These are phyloP conservation scores for Glaucidium brasilianum DNA, from an alignment of 2,113 vertebrate genomes.

Conservation along the genomic window DNA sequence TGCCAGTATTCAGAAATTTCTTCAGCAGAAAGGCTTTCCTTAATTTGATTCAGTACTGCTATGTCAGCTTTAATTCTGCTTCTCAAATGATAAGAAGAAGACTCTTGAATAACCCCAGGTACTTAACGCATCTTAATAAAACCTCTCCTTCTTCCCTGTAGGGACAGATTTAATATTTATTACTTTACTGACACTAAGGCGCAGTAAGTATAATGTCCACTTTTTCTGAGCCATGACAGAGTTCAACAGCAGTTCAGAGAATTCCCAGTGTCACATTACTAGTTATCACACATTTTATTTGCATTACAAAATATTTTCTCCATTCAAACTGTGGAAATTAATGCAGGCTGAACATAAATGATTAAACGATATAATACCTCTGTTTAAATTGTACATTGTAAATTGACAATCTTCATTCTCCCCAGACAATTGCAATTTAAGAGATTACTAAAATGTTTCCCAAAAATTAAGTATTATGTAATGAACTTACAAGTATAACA, in stretches of 20 bases:
- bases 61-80: neutral
- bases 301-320: neutral
- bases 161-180: conserved; percentile 2
- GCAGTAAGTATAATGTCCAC: neutral
- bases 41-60: neutral
- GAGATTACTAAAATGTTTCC: neutral
- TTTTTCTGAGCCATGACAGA: neutral
- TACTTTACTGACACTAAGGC: neutral
- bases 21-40: neutral
- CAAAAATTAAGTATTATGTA: neutral
- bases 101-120: neutral
- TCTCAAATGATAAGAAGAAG: neutral
- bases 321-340: neutral
- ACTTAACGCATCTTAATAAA: neutral
- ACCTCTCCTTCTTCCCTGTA: neutral
- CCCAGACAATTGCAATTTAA: neutral
- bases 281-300: neutral
- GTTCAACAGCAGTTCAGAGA: neutral
- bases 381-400: neutral
- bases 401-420: neutral
- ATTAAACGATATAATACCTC: neutral
- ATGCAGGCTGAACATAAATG: neutral
- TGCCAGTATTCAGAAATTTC: neutral
- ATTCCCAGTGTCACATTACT: neutral
- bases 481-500: neutral